Evolutionary conservation across 1,140 invertebrate genomes (phyloP), one percentile per base, ranked within the genome.

Genomic region (Caerostris extrusa): DNA sequence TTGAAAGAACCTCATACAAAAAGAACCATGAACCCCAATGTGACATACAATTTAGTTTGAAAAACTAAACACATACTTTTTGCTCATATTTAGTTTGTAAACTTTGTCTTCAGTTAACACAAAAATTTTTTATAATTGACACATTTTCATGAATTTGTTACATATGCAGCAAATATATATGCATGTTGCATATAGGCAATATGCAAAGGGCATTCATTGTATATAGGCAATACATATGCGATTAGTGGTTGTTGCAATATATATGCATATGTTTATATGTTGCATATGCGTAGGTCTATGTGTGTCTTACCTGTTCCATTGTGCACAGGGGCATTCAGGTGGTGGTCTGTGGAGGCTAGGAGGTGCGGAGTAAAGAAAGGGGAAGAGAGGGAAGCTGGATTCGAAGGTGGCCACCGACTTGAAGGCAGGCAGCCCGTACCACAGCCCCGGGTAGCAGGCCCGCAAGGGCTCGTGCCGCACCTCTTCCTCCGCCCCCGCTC

Each of bases 351-450:
- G n/a, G 90, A 69, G 0, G 94, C 61, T 6, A 93, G 90, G 5
- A 94, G 92, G 56, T 95, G 93, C 3, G 91, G 91, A 7, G 94
- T 90, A 61, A 95, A 87, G 56, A 95, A n/a, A 81, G 4, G 95
- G 95, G 19, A 94, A 94, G 8, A 95, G 77, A 4, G 95, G 95
- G 60, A 94, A 94, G 53, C 90, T 77, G 34, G 94, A 87, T 14
- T 90, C 94, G 90, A 93, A 93, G 7, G 92, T 93, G 7, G 92
- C 92, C 56, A 93, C 92, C 8, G 92, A 93, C 58, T 93, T 93
- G 64, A 95, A 90, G 58, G 88, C 86, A 5, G 92, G 92, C 19
- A 94, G 71, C 1, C 93, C 82, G 90, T 94, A 95, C 95, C 95
- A 94, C 6, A 94, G 61, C 6, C 95, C 86, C 3, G 94, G 93